Evolutionary conservation across 2,113 vertebrate genomes (phyloP), one percentile per base, ranked within the genome.

Genomic region (Ammodytes dubius): DNA sequence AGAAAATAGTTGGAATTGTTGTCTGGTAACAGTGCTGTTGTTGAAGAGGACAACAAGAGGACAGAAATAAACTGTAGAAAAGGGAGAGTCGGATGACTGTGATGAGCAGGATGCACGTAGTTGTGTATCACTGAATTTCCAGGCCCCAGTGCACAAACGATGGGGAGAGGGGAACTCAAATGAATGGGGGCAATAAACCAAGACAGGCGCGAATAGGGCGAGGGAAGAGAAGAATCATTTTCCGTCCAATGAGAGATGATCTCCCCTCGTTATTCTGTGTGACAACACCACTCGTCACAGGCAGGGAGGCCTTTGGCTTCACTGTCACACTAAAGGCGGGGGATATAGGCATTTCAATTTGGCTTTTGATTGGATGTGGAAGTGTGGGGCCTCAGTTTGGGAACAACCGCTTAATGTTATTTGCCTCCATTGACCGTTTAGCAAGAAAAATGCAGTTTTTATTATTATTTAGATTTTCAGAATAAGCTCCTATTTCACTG

Each of bases 171-270:
- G 52, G 54, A 70, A 76, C 27, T 75, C 45, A 72, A 65, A 78
- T 17, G 58, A 89, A 59, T 39, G 75, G 75, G 53, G 66, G 65
- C 80, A 74, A 86, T 89, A 84, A 83, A 87, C 47, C 49, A 19
- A 72, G 72, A 47, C 71, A 11, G 53, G 63, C 15, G 5, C 65
- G 68, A 86, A 66, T 64, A 68, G 63, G 80, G 14, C 11, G 72
- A 70, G 46, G 37, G 47, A 59, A 68, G 72, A 27, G 49, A 1
- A 1, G 46, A 70, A 81, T 80, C 0, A 81, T 83, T 86, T 82
- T 49, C 57, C 27, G 27, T 65, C 65, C 61, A 78, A 0, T 60
- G 43, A 74, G 68, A 73, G 68, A 79, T 82, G 4, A 89, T 77
- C 68, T 60, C 47, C 57, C 27, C 52, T 84, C 40, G 3, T 79